Percentiles rank a stretch among this genome's conserved stretches.
Evolutionary conservation across 2,888 invertebrate species (phyloP).

Genomic region (Alentia gelatinosa): DNA sequence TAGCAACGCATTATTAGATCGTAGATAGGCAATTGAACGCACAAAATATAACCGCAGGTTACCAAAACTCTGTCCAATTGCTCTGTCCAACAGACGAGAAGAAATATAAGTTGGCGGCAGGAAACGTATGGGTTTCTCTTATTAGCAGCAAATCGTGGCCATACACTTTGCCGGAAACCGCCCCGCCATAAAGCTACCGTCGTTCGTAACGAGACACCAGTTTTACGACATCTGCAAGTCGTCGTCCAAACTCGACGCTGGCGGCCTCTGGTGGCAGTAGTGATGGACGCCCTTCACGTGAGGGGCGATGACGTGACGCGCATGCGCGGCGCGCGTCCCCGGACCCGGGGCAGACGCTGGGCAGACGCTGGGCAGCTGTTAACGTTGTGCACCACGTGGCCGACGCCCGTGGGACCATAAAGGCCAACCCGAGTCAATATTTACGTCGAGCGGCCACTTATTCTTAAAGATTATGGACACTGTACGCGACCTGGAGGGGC

Average conservation of each 20-base stretch:
- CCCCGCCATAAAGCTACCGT: not conserved
- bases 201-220: not conserved
- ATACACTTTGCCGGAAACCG: too few species aligned
- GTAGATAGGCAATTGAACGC: too few species aligned
- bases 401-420: slow-evolving; percentile 45
- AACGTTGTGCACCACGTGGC: not conserved
- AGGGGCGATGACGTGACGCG: not conserved
- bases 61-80: too few species aligned
- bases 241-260: not conserved
- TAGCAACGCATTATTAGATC: too few species aligned
- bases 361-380: slow-evolving; percentile 47
- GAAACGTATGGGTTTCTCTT: too few species aligned
- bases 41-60: too few species aligned
- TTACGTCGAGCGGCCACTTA: slow-evolving; percentile 32
- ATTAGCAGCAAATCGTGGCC: too few species aligned
- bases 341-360: not conserved
- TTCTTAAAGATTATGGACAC: slow-evolving; percentile 54
- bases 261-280: not conserved
- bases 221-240: not conserved
- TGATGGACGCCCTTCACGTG: not conserved
- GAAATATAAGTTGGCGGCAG: too few species aligned
- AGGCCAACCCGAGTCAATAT: slow-evolving; percentile 51
- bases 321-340: not conserved
- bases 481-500: not conserved
- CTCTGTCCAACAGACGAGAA: too few species aligned